Conservation (phyloP, 2,113 vertebrate genomes). For the Macrotus californicus region DNA sequence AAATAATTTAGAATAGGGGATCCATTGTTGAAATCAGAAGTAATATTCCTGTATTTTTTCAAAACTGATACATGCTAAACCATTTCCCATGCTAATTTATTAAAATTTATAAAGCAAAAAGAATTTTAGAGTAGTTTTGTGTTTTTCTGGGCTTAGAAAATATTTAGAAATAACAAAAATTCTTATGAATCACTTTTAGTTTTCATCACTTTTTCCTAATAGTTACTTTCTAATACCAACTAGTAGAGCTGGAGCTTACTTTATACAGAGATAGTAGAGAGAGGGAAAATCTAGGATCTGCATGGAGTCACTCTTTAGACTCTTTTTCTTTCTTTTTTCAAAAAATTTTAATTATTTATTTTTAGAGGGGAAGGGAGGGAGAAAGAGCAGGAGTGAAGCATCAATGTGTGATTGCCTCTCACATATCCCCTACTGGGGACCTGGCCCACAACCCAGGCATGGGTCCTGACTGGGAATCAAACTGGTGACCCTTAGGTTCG, state of each 20-base stretch:
- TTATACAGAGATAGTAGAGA: neutral
- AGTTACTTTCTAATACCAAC: neutral
- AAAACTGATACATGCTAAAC: neutral
- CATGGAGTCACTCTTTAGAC: neutral
- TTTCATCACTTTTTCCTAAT: neutral
- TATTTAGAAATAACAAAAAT: neutral
- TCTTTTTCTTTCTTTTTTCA: neutral
- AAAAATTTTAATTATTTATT: too few relatives aligned
- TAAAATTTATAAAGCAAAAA: neutral
- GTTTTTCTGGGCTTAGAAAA: neutral
- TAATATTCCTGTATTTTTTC: neutral
- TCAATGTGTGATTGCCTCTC: too few relatives aligned
- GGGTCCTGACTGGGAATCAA: too few relatives aligned
- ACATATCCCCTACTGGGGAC: too few relatives aligned
- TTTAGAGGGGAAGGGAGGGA: too few relatives aligned
- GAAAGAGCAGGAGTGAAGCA: too few relatives aligned
- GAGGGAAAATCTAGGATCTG: neutral
- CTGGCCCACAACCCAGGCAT: too few relatives aligned
- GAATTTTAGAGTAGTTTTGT: neutral
- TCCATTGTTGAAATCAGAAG: neutral
- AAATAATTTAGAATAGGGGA: neutral
- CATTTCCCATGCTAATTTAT: neutral
- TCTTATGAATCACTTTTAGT: neutral
- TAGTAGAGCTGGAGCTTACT: neutral
- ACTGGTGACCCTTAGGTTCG: too few relatives aligned